Conservation (phyloP, 1,140 invertebrate genomes). For the Lepidurus couesii region DNA sequence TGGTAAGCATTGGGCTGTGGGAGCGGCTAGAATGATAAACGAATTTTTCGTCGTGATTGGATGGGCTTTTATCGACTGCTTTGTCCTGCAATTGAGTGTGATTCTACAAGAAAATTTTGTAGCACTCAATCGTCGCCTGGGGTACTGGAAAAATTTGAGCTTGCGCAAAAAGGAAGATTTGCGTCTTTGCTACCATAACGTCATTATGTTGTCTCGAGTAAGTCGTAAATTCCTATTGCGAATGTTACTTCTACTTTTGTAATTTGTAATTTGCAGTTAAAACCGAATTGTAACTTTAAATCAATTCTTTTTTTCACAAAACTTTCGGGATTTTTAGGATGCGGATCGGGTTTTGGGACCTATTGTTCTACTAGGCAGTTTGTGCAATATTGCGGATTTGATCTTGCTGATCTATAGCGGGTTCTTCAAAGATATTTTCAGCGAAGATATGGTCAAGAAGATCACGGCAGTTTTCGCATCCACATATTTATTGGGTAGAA, state of each 20-base stretch:
- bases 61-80: constrained; percentile 18
- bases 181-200: neutral
- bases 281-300: too few species aligned
- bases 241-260: too few species aligned
- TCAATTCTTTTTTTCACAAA: neutral
- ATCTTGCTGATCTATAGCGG: neutral
- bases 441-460: neutral
- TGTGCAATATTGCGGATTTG: constrained; percentile 10
- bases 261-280: too few species aligned
- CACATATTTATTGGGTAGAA: neutral
- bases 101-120: neutral
- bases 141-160: neutral
- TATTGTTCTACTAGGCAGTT: neutral
- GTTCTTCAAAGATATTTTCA: constrained; percentile 12
- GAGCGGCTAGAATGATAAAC: neutral
- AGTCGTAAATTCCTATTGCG: neutral
- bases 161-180: constrained; percentile 8
- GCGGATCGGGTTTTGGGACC: neutral
- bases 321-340: neutral
- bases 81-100: neutral
- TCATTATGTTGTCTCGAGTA: neutral
- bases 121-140: neutral
- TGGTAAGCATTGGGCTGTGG: neutral
- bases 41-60: neutral
- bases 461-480: neutral